These are phyloP conservation scores for Araneus ventricosus DNA, from an alignment of 1,140 invertebrate species.

Conservation along the genomic window DNA sequence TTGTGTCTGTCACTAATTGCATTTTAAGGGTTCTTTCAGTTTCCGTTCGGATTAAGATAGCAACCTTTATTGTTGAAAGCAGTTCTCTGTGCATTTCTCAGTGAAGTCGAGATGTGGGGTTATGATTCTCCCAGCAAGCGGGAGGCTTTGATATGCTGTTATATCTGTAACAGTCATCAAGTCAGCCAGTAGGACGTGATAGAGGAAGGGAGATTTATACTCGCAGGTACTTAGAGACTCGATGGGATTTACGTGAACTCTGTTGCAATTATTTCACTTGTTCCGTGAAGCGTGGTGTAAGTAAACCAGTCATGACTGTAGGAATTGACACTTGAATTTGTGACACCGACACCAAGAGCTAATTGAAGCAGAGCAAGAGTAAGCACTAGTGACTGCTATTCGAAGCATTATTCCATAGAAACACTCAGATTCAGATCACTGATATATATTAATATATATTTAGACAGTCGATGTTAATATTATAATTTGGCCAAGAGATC, in stretches of 20 bases:
- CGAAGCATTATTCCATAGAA: neutral
- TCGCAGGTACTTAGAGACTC: conserved; percentile 36
- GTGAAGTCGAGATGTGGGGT: neutral
- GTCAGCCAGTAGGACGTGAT: conserved; percentile 20
- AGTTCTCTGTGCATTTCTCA: neutral
- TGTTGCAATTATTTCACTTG: conserved; percentile 17
- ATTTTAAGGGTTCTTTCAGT: neutral
- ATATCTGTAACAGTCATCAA: conserved; percentile 47
- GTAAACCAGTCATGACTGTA: neutral
- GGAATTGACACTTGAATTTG: conserved; percentile 17
- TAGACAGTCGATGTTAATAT: too few relatives aligned
- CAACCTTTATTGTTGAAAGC: neutral
- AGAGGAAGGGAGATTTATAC: conserved; percentile 22
- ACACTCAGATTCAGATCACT: neutral
- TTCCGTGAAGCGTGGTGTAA: neutral
- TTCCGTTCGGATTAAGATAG: neutral
- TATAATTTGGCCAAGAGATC: too few relatives aligned
- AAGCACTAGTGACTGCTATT: neutral
- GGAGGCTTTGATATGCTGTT: neutral
- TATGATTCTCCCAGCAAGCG: neutral
- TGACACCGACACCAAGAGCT: neutral
- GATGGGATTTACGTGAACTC: conserved; percentile 45
- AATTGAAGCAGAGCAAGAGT: neutral
- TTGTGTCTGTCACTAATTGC: neutral
- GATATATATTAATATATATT: too few relatives aligned